Percentiles rank a stretch among this genome's conserved stretches.
Conservation (phyloP, 92 coral and sea anemone species). For the Montipora capitata region DNA sequence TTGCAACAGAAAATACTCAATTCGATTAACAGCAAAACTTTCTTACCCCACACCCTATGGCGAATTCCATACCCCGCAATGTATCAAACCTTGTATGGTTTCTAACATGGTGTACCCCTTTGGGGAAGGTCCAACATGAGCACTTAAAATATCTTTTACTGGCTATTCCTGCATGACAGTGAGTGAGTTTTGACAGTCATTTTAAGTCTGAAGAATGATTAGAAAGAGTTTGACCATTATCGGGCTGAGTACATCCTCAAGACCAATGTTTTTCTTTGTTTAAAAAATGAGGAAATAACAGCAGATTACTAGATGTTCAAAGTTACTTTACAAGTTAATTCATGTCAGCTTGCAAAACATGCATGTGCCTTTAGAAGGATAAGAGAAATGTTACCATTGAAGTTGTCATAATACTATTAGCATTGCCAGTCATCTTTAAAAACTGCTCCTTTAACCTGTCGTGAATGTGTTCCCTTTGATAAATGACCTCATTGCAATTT, state of each 20-base stretch:
- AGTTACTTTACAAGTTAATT: constrained; percentile 7
- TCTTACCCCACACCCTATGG: background rate
- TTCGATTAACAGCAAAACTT: background rate
- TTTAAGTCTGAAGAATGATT: background rate
- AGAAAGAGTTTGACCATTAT: background rate
- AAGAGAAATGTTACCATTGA: background rate
- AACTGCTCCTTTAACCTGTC: constrained; percentile 36
- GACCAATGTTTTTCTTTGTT: background rate
- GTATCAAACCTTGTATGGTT: constrained; percentile 6
- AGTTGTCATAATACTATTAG: constrained; percentile 1
- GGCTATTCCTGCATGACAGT: background rate
- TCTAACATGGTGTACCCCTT: constrained; percentile 1
- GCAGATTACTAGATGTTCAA: background rate
- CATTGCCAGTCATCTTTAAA: constrained; percentile 23
- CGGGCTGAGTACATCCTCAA: background rate
- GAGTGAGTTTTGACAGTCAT: background rate
- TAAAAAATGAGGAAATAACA: constrained; percentile 13
- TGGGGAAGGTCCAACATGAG: background rate
- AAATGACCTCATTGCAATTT: constrained; percentile 58
- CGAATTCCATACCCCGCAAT: background rate
- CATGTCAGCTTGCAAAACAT: constrained; percentile 3
- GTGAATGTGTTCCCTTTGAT: constrained; percentile 65
- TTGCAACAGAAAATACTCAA: background rate
- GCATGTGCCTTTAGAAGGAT: constrained; percentile 12
- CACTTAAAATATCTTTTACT: background rate